Evolutionary conservation across 2,888 invertebrate genomes (phyloP).

Genomic region (Melipona beecheii): DNA sequence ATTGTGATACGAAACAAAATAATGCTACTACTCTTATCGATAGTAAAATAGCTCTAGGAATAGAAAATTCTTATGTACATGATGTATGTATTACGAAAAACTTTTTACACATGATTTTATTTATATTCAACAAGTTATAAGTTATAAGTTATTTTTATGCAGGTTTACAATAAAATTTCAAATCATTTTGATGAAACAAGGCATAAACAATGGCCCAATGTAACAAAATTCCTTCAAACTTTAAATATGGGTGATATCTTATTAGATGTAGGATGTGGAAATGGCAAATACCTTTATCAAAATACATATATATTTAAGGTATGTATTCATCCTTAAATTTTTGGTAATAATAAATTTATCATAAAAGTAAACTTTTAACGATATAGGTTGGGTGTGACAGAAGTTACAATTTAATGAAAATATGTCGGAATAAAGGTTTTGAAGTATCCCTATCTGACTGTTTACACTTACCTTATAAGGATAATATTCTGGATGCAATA

Average conservation of each 20-base stretch:
- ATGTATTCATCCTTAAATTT: constrained; percentile 16
- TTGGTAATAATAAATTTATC: not conserved
- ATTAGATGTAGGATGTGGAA: constrained; percentile 98
- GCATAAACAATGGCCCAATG: constrained; percentile 97
- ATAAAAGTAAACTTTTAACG: not conserved
- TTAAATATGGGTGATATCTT: constrained; percentile 90
- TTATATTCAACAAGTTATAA: constrained; percentile 1
- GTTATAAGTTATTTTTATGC: not conserved
- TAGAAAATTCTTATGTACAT: constrained; percentile 92
- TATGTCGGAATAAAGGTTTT: constrained; percentile 87
- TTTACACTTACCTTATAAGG: constrained; percentile 89
- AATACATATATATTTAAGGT: constrained; percentile 75
- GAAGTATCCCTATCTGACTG: constrained; percentile 92
- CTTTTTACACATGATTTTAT: not conserved
- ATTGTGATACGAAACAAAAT: constrained; percentile 88
- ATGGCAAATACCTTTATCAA: constrained; percentile 95
- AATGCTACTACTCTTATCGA: constrained; percentile 69
- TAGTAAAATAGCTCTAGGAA: constrained; percentile 86
- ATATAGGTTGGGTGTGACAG: constrained; percentile 93
- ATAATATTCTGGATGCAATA: constrained; percentile 90
- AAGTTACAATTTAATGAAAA: constrained; percentile 88
- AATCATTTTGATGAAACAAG: constrained; percentile 97
- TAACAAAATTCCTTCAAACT: constrained; percentile 90
- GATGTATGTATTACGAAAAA: constrained; percentile 83
- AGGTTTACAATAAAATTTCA: constrained; percentile 98